A percentile compares a stretch with the other conserved stretches of the same genome.
phyloP scores from a whole-genome alignment of 2,113 vertebrate genomes.

The Merops nubicus region DNA sequence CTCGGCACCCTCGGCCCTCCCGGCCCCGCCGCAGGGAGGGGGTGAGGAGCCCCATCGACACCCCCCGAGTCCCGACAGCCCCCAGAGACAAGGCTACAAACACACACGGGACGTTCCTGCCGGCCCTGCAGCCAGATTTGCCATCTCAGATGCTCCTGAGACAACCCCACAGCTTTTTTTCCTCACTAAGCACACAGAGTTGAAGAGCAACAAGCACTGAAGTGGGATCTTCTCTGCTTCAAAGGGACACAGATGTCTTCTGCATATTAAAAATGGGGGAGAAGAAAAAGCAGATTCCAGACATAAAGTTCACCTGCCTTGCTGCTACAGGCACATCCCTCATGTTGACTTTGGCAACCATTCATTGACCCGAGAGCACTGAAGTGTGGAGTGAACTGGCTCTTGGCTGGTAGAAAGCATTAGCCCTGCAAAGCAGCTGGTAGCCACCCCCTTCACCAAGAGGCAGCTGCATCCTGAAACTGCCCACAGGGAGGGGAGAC shows the following conservation, averaged over 20 bases:
- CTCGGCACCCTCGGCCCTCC: neutral
- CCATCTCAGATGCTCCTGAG: neutral
- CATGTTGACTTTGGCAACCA: accelerated
- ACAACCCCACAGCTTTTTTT: neutral
- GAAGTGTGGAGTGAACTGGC: accelerated
- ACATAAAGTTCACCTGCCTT: neutral
- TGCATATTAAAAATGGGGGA: neutral
- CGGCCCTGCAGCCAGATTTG: neutral
- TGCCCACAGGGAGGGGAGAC: accelerated
- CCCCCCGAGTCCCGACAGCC: neutral
- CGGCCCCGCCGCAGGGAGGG: neutral
- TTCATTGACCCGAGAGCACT: accelerated
- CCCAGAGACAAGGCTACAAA: accelerated
- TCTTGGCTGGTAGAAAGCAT: neutral
- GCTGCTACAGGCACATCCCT: neutral
- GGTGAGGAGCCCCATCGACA: neutral
- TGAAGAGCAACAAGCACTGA: neutral
- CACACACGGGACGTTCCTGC: neutral
- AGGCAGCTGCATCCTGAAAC: neutral
- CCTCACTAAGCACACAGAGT: neutral
- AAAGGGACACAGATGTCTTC: neutral
- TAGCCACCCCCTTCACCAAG: neutral
- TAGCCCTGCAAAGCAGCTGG: neutral
- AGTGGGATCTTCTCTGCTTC: neutral
- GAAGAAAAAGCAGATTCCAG: neutral